Percentiles rank a stretch among this genome's conserved stretches.
Evolutionary conservation across 2,113 vertebrate genomes (phyloP).

Genomic region (Garra rufa): DNA sequence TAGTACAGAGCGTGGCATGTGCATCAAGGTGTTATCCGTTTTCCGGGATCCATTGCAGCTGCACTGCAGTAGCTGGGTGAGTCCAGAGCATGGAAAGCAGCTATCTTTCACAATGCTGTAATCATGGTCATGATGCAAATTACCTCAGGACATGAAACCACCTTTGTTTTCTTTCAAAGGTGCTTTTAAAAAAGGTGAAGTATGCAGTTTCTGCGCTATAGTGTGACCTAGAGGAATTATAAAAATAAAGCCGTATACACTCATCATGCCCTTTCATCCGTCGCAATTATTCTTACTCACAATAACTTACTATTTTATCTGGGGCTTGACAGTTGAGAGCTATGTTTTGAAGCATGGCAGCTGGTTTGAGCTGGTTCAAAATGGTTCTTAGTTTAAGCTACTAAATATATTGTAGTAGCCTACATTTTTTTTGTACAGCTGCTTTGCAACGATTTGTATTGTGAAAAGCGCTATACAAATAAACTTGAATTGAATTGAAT

Average conservation of each 20-base stretch:
- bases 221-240: not conserved
- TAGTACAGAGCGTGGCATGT: not conserved
- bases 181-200: not conserved
- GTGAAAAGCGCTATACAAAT: too few species aligned
- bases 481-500: too few species aligned
- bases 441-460: too few species aligned
- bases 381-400: too few species aligned
- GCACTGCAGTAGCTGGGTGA: not conserved
- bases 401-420: too few species aligned
- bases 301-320: not conserved
- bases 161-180: not conserved
- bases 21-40: not conserved
- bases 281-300: not conserved
- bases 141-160: not conserved
- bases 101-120: not conserved
- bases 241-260: not conserved
- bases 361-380: too few species aligned
- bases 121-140: conserved; percentile 13
- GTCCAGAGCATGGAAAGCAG: not conserved
- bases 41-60: not conserved
- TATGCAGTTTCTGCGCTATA: not conserved
- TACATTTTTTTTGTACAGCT: too few species aligned
- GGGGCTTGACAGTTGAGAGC: too few species aligned
- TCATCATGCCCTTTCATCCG: not conserved
- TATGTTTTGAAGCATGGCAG: too few species aligned